Evolutionary conservation across 2,113 vertebrate genomes (phyloP).

Genomic region (Ramphastos sulfuratus): DNA sequence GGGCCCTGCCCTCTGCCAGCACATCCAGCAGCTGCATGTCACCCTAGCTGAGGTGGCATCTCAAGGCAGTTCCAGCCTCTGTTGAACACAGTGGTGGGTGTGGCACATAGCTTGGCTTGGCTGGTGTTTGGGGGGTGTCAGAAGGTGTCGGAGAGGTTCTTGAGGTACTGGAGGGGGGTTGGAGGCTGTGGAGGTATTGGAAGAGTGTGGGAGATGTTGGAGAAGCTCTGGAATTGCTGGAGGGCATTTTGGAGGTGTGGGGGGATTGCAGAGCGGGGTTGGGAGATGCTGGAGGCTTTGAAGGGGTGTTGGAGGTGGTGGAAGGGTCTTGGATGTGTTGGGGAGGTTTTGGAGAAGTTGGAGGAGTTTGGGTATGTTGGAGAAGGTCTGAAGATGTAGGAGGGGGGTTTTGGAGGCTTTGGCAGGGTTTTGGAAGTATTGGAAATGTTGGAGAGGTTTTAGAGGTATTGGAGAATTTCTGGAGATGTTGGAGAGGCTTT

Average conservation of each 20-base stretch:
- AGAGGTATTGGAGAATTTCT: background rate
- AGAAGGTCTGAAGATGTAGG: background rate
- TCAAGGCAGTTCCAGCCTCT: background rate
- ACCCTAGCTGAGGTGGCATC: background rate
- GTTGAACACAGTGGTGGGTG: fast-evolving
- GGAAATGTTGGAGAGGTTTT: too few species aligned
- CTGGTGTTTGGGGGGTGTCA: background rate
- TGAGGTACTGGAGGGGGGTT: background rate
- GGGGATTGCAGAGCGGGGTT: background rate
- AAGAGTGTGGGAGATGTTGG: background rate
- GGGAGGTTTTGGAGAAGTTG: too few species aligned
- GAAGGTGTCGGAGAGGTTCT: background rate
- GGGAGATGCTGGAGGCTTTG: too few species aligned
- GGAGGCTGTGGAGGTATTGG: background rate
- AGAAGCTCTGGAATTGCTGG: fast-evolving
- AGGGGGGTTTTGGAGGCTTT: background rate
- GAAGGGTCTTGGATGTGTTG: background rate
- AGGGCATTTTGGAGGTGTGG: too few species aligned
- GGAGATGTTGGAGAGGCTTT: background rate
- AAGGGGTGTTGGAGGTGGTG: fast-evolving
- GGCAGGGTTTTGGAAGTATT: background rate
- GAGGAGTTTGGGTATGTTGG: background rate
- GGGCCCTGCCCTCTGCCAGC: background rate
- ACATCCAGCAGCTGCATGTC: background rate
- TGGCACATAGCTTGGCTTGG: fast-evolving